phyloP scores from a whole-genome alignment of 2,113 vertebrate genomes.

The Daubentonia madagascariensis region DNA sequence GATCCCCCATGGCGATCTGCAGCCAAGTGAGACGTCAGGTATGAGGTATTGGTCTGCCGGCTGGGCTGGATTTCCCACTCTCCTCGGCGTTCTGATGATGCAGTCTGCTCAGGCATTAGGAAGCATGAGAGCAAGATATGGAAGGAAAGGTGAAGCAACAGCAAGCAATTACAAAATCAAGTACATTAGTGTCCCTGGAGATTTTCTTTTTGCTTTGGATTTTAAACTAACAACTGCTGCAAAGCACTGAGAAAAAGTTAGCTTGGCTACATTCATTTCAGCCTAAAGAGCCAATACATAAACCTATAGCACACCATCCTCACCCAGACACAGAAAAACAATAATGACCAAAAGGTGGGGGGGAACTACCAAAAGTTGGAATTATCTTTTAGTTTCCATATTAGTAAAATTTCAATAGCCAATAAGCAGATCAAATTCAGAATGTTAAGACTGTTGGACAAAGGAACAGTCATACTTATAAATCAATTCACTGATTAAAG shows the following conservation, averaged over 20 bases:
- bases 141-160: constrained; percentile 79
- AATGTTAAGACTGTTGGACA: constrained; percentile 30
- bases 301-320: not conserved
- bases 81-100: constrained; percentile 94
- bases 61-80: constrained; percentile 97
- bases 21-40: constrained; percentile 97
- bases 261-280: constrained; percentile 50
- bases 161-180: constrained; percentile 82
- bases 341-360: not conserved
- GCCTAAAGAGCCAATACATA: not conserved
- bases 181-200: constrained; percentile 67
- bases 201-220: constrained; percentile 33
- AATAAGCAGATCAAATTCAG: constrained; percentile 48
- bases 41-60: constrained; percentile 97
- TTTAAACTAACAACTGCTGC: constrained; percentile 56
- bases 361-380: not conserved
- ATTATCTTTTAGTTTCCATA: constrained; percentile 5
- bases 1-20: constrained; percentile 99
- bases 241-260: constrained; percentile 59
- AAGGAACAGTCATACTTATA: constrained; percentile 26
- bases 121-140: constrained; percentile 77
- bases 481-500: constrained; percentile 25
- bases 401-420: constrained; percentile 33
- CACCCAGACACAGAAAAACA: not conserved
- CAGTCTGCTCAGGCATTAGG: constrained; percentile 86